phyloP scores from a whole-genome alignment of 2,888 invertebrate species.

The Criorhina ranunculi region DNA sequence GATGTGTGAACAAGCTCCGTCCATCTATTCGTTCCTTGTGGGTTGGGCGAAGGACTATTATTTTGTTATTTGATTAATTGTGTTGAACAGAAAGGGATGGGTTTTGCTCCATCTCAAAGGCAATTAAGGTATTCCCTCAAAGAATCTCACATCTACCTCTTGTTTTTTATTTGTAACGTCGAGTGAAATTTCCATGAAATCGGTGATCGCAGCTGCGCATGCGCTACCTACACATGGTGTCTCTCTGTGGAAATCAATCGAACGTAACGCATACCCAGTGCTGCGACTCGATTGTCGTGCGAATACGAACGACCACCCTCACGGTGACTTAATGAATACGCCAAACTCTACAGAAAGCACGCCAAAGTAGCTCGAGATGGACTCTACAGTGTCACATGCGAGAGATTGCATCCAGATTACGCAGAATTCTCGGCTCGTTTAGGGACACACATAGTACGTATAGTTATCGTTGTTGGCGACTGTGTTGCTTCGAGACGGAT shows the following conservation, averaged over 20 bases:
- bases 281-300: conserved; percentile 58
- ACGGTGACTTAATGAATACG: conserved; percentile 69
- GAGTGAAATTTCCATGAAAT: conserved; percentile 63
- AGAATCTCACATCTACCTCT: conserved; percentile 16
- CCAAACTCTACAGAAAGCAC: conserved; percentile 27
- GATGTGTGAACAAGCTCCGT: conserved; percentile 70
- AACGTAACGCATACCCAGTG: conserved; percentile 56
- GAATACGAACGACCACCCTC: conserved; percentile 74
- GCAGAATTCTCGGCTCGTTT: conserved; percentile 64
- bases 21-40: conserved; percentile 17
- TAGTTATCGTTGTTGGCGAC: conserved; percentile 32
- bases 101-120: conserved; percentile 54
- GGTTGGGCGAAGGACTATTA: conserved; percentile 23
- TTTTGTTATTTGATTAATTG: conserved; percentile 70
- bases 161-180: conserved; percentile 29
- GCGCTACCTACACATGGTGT: conserved; percentile 43
- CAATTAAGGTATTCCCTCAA: conserved; percentile 66
- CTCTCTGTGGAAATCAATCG: conserved; percentile 62
- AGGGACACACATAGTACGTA: conserved; percentile 26
- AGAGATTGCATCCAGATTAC: conserved; percentile 73
- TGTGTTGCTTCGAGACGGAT: conserved; percentile 13
- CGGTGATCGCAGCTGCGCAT: conserved; percentile 49
- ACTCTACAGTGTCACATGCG: conserved; percentile 66
- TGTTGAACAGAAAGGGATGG: conserved; percentile 59
- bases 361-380: conserved; percentile 64